Evolutionary conservation across 2,113 vertebrate genomes (phyloP).

Genomic region (Rhinolophus ferrumequinum): DNA sequence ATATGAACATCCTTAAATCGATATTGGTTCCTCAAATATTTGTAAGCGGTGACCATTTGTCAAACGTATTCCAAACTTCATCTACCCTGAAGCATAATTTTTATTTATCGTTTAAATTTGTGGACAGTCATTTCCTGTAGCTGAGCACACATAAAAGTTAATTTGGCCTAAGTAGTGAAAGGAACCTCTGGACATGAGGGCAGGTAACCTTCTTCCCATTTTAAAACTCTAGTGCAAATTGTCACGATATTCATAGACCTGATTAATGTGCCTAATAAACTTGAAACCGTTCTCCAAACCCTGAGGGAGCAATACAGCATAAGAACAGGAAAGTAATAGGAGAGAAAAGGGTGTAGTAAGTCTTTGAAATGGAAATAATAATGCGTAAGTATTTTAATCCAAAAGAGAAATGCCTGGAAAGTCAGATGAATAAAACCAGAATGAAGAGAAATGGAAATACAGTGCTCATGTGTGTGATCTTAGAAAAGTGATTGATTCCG

Average conservation of each 20-base stretch:
- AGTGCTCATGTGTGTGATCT: not conserved
- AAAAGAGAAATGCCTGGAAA: conserved; percentile 40
- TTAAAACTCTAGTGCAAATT: not conserved
- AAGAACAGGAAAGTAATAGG: conserved; percentile 48
- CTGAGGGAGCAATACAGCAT: not conserved
- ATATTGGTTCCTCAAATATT: not conserved
- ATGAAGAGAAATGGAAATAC: conserved; percentile 35
- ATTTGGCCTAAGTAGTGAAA: not conserved
- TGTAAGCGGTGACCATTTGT: not conserved
- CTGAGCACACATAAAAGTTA: not conserved
- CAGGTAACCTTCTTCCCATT: not conserved
- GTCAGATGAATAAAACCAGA: conserved; percentile 30
- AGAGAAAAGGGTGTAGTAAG: not conserved
- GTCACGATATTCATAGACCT: conserved; percentile 19
- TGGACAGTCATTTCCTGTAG: conserved; percentile 4
- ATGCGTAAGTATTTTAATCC: conserved; percentile 51
- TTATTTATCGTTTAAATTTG: conserved; percentile 55
- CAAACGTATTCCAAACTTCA: not conserved
- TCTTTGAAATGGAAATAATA: conserved; percentile 53
- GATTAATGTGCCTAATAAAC: conserved; percentile 62
- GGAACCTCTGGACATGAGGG: not conserved
- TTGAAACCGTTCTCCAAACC: conserved; percentile 20
- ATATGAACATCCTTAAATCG: conserved; percentile 22
- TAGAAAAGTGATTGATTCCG: not conserved
- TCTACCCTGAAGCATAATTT: not conserved